phyloP scores from a whole-genome alignment of 2,113 vertebrate genomes.

The Neolamprologus modestus region DNA sequence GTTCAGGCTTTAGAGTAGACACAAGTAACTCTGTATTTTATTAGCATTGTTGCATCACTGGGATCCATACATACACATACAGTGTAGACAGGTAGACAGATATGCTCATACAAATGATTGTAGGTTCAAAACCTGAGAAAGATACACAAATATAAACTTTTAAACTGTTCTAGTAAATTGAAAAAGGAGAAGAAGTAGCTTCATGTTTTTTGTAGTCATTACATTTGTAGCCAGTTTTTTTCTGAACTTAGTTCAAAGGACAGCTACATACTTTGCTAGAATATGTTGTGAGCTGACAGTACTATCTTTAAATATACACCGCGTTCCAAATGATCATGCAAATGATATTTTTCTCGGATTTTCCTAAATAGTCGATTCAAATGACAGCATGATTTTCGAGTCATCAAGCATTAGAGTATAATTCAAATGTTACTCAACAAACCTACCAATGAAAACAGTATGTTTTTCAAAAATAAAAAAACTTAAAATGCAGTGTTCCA shows the following conservation, averaged over 20 bases:
- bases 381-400: neutral
- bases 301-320: neutral
- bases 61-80: neutral
- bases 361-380: neutral
- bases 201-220: neutral
- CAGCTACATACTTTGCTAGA: neutral
- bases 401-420: neutral
- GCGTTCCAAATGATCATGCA: neutral
- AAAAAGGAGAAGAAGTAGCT: neutral
- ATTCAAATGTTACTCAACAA: neutral
- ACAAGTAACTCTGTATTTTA: neutral
- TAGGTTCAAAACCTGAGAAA: neutral
- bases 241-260: neutral
- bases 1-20: neutral
- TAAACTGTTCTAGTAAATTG: neutral
- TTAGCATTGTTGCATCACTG: neutral
- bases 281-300: neutral
- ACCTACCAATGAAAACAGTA: neutral
- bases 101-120: neutral
- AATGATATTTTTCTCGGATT: neutral
- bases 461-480: neutral
- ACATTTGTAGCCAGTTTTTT: neutral
- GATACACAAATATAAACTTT: neutral
- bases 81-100: neutral
- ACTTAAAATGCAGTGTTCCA: neutral